These are phyloP conservation scores for Druceiella hillmani DNA, from an alignment of 2,888 invertebrate species.

Conservation along the genomic window DNA sequence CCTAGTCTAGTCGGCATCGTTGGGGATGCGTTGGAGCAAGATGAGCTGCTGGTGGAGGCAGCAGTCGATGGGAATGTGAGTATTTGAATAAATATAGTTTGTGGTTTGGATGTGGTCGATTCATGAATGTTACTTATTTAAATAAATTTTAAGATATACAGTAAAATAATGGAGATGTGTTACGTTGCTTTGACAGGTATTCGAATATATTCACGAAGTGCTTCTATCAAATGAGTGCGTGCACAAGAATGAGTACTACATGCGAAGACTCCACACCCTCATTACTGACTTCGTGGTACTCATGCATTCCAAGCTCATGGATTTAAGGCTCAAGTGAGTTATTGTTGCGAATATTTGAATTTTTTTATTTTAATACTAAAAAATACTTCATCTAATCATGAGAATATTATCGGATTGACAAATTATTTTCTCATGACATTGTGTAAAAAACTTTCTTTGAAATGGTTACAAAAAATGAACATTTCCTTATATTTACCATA, in stretches of 20 bases:
- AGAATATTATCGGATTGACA: too few species aligned
- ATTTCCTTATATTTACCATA: too few species aligned
- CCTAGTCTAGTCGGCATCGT: too few species aligned
- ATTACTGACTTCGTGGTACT: conserved; percentile 89
- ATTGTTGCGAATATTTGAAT: too few species aligned
- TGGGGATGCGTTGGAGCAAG: conserved; percentile 58
- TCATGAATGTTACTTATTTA: background rate
- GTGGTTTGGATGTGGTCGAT: conserved; percentile 1
- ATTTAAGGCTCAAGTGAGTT: conserved; percentile 51
- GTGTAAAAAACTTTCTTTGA: too few species aligned
- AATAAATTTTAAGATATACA: too few species aligned
- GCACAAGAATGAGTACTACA: conserved; percentile 71
- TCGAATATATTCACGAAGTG: conserved; percentile 70
- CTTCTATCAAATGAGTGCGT: conserved; percentile 66
- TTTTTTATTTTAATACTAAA: too few species aligned
- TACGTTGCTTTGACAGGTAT: conserved; percentile 62
- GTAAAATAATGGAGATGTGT: too few species aligned
- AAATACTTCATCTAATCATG: too few species aligned
- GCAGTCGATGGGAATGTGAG: conserved; percentile 64
- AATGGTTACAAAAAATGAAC: too few species aligned
- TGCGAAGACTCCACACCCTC: conserved; percentile 75
- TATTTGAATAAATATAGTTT: background rate
- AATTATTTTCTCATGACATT: too few species aligned
- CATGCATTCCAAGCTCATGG: conserved; percentile 79
- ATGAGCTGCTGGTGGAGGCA: conserved; percentile 73